phyloP scores from a whole-genome alignment of 2,797 vertebrate species.

The Todus mexicanus region DNA sequence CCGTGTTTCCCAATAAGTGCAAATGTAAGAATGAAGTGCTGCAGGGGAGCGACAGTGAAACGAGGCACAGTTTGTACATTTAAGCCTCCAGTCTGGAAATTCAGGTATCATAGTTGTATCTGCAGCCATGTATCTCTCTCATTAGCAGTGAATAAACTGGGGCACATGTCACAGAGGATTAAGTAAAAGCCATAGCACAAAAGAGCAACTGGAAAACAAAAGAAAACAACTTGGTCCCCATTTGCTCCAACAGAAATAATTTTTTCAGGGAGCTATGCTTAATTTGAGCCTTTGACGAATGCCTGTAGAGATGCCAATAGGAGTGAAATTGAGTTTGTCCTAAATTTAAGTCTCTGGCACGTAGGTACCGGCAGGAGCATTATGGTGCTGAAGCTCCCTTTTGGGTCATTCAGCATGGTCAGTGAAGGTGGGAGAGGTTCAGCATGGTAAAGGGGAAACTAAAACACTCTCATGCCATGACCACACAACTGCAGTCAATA shows the following conservation, averaged over 20 bases:
- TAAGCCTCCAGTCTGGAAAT: not conserved
- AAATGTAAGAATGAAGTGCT: not conserved
- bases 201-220: constrained; percentile 18
- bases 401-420: fast-evolving
- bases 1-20: not conserved
- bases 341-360: not conserved
- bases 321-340: not conserved
- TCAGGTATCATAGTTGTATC: not conserved
- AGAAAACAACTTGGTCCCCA: not conserved
- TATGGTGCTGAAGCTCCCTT: not conserved
- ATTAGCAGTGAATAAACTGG: constrained; percentile 7
- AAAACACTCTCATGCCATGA: fast-evolving
- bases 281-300: not conserved
- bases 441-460: not conserved
- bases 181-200: not conserved
- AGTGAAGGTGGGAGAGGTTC: not conserved
- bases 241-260: not conserved
- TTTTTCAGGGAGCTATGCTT: not conserved
- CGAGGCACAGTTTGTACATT: not conserved
- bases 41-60: not conserved
- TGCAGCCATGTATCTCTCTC: not conserved
- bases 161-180: constrained; percentile 19
- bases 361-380: too few species aligned
- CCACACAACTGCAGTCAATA: fast-evolving
- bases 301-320: not conserved